phyloP scores from a whole-genome alignment of 2,797 vertebrate species.

The Enteromius paludinosus region DNA sequence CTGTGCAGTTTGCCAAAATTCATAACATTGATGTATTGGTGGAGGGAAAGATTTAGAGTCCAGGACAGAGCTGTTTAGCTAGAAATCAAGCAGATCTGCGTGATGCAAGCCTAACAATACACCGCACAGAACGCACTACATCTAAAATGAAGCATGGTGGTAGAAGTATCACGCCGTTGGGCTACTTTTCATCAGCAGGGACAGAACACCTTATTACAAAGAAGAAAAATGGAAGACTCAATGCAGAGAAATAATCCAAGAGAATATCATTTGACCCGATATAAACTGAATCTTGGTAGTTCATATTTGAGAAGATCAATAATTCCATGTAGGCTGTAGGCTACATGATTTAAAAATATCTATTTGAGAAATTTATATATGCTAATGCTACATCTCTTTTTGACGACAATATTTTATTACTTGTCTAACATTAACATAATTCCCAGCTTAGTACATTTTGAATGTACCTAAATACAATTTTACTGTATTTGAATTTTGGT shows the following conservation, averaged over 20 bases:
- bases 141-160: neutral
- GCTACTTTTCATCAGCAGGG: conserved; percentile 24
- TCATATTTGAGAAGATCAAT: neutral
- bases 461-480: neutral
- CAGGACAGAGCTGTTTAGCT: conserved; percentile 15
- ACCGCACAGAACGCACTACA: neutral
- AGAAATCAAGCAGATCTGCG: neutral
- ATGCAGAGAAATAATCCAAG: conserved; percentile 13
- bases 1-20: conserved; percentile 22
- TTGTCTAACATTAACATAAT: too few species aligned
- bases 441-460: neutral
- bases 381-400: neutral
- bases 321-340: neutral
- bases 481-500: neutral
- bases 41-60: conserved; percentile 14
- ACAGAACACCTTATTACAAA: conserved; percentile 4
- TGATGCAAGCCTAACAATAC: conserved; percentile 20
- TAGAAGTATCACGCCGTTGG: neutral
- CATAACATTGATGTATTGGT: neutral
- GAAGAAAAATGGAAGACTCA: neutral
- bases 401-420: neutral
- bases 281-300: neutral
- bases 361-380: neutral
- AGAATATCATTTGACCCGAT: neutral
- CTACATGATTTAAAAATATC: neutral